These are phyloP conservation scores for Drosophila glabriapex DNA, from an alignment of 2,888 invertebrate genomes.

Conservation along the genomic window DNA sequence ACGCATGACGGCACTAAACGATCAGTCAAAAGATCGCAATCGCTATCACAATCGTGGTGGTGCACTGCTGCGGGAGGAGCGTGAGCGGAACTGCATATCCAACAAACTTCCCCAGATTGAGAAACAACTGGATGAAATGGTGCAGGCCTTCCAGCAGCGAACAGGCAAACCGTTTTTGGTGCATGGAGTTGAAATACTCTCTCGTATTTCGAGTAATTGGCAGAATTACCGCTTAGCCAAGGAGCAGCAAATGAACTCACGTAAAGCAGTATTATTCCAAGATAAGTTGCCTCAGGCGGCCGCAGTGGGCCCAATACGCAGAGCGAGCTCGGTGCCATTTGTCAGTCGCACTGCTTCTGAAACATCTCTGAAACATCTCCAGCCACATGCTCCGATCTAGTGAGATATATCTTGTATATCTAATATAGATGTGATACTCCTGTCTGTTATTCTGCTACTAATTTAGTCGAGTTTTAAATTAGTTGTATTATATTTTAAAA, in stretches of 20 bases:
- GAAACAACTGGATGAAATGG: slow-evolving; percentile 87
- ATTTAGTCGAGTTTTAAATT: neutral
- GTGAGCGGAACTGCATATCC: slow-evolving; percentile 91
- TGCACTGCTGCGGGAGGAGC: slow-evolving; percentile 93
- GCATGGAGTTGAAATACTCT: slow-evolving; percentile 88
- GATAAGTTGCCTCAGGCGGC: neutral
- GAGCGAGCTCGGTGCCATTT: slow-evolving; percentile 28
- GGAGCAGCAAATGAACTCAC: slow-evolving; percentile 85
- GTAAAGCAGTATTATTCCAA: slow-evolving; percentile 49
- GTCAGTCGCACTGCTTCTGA: neutral
- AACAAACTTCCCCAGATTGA: slow-evolving; percentile 91
- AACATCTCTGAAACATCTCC: neutral
- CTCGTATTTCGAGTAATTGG: slow-evolving; percentile 88
- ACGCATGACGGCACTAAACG: slow-evolving; percentile 91
- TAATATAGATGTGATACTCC: neutral
- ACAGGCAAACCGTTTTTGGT: slow-evolving; percentile 87
- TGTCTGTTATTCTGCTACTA: neutral
- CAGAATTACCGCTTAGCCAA: slow-evolving; percentile 85
- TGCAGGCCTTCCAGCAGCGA: slow-evolving; percentile 86
- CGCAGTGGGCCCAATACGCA: slow-evolving; percentile 1
- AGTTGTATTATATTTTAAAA: neutral
- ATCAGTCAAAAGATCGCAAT: slow-evolving; percentile 90
- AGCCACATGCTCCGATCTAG: neutral
- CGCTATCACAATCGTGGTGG: slow-evolving; percentile 95
- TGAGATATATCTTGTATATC: no score